phyloP scores from a whole-genome alignment of 2,113 vertebrate genomes.

The Syngnathus typhle region DNA sequence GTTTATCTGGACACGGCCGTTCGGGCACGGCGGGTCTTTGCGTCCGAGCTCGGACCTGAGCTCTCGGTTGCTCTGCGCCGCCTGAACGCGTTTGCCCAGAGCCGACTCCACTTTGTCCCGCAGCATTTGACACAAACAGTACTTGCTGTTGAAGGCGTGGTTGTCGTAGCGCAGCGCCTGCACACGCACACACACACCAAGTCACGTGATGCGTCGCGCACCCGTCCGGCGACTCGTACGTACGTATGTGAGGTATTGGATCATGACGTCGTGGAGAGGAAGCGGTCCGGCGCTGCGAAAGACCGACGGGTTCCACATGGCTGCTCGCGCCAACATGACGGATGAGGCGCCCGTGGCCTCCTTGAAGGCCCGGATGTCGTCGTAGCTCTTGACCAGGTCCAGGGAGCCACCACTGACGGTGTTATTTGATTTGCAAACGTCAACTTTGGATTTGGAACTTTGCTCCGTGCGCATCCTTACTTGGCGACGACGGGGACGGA shows the following conservation, averaged over 20 bases:
- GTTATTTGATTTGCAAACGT: too few relatives aligned
- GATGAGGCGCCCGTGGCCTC: conserved; percentile 77
- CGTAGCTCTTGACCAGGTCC: conserved; percentile 80
- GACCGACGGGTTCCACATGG: conserved; percentile 96
- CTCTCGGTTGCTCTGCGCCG: conserved; percentile 81
- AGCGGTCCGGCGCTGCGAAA: conserved; percentile 78
- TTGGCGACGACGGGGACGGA: conserved; percentile 93
- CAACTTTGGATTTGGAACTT: too few relatives aligned
- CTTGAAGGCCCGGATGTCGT: conserved; percentile 79
- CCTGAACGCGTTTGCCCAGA: conserved; percentile 83
- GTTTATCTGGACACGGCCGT: not conserved
- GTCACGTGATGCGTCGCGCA: too few relatives aligned
- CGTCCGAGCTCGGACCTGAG: conserved; percentile 76
- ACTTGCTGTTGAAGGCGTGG: conserved; percentile 93
- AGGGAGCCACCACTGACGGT: conserved; percentile 84
- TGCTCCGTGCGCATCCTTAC: conserved; percentile 64
- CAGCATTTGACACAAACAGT: conserved; percentile 96
- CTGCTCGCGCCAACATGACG: conserved; percentile 90
- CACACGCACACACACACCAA: not conserved
- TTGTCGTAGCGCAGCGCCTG: conserved; percentile 91
- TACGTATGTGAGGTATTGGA: conserved; percentile 89
- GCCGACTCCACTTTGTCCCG: conserved; percentile 86
- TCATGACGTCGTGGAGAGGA: conserved; percentile 82
- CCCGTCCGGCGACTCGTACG: conserved; percentile 16
- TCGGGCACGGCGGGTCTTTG: not conserved